A percentile compares a stretch with the other conserved stretches of the same genome.
These are phyloP conservation scores for Nyctibius bracteatus DNA, from an alignment of 2,113 vertebrate genomes.

Conservation along the genomic window DNA sequence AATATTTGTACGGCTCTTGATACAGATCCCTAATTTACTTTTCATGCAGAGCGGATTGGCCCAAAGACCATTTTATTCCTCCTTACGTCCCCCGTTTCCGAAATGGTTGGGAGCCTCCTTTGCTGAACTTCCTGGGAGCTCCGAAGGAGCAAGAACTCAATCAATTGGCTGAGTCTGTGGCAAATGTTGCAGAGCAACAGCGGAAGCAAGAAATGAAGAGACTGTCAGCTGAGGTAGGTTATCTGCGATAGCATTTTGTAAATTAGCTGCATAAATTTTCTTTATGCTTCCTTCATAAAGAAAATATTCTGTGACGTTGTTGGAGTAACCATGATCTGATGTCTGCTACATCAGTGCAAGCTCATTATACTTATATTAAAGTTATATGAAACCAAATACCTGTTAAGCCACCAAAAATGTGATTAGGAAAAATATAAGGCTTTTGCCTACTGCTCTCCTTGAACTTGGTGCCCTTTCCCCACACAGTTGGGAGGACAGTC, in stretches of 20 bases:
- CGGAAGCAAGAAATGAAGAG: conserved; percentile 74
- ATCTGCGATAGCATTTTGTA: accelerated
- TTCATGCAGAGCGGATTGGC: conserved; percentile 86
- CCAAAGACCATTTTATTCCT: conserved; percentile 89
- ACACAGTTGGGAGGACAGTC: background rate
- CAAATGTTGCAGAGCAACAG: conserved; percentile 74
- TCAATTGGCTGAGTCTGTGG: conserved; percentile 76
- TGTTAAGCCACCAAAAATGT: background rate
- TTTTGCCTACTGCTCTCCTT: background rate
- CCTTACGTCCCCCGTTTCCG: conserved; percentile 84
- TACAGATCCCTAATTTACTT: background rate
- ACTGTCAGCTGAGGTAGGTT: conserved; percentile 73
- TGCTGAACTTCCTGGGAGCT: conserved; percentile 62
- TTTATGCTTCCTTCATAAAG: background rate
- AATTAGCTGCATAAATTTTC: no score
- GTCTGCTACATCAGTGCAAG: background rate
- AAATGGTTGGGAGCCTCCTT: conserved; percentile 90
- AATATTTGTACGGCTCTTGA: background rate
- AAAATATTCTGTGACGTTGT: background rate
- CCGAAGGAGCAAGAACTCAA: conserved; percentile 81
- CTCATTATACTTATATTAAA: background rate
- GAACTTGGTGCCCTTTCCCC: background rate
- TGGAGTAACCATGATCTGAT: background rate
- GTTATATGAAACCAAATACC: background rate
- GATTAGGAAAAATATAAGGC: background rate